These are phyloP conservation scores for Melanostoma scalare DNA, from an alignment of 2,888 invertebrate genomes.

Conservation along the genomic window DNA sequence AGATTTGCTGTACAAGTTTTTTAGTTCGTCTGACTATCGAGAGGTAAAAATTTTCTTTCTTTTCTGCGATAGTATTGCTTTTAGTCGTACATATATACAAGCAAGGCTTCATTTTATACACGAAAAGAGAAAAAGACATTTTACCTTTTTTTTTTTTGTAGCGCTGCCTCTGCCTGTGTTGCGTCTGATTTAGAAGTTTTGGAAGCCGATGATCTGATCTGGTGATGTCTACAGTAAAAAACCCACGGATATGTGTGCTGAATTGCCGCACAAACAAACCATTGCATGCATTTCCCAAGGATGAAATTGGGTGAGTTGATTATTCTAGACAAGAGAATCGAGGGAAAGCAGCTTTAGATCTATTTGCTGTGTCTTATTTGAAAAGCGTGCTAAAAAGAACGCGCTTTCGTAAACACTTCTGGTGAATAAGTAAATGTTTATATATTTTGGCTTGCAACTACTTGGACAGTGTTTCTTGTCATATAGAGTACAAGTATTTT, in stretches of 20 bases:
- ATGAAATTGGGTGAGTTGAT: constrained; percentile 53
- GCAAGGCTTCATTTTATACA: neutral
- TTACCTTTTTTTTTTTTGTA: neutral
- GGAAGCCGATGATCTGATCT: neutral
- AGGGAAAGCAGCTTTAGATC: neutral
- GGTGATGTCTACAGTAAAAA: neutral
- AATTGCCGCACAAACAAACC: constrained; percentile 10
- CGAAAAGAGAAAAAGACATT: neutral
- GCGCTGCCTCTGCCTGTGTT: constrained; percentile 4
- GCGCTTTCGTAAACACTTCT: too few relatives aligned
- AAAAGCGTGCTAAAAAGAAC: too few relatives aligned
- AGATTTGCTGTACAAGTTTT: too few relatives aligned
- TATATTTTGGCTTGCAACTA: too few relatives aligned
- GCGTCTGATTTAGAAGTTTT: neutral
- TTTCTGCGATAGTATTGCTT: too few relatives aligned
- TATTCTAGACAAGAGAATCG: neutral
- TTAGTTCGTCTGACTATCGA: too few relatives aligned
- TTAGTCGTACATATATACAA: too few relatives aligned
- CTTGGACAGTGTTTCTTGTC: too few relatives aligned
- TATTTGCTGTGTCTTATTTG: too few relatives aligned
- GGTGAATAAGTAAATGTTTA: too few relatives aligned
- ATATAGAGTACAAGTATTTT: too few relatives aligned
- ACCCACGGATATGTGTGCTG: constrained; percentile 28
- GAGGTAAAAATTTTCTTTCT: too few relatives aligned
- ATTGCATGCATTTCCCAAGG: constrained; percentile 48